Evolutionary conservation across 1,140 invertebrate genomes (phyloP), one percentile per base, ranked within the genome.

Genomic region (Dendrolimus punctatus): DNA sequence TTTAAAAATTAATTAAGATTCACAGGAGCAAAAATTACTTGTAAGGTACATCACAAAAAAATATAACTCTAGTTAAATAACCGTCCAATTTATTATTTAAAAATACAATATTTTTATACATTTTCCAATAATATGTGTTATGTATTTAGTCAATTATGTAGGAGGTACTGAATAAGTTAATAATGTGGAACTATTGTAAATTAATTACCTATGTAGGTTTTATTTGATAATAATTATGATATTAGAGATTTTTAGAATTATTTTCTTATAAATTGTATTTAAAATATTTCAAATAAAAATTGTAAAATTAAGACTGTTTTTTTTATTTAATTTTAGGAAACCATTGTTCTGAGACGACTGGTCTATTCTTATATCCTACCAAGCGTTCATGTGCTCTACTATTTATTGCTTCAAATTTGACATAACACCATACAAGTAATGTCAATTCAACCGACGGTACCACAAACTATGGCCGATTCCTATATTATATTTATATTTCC

Each of bases 251-350:
- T 71, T 66, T 69, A 68, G 65, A 68, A 55, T 81, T 80, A 76
- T 76, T 76, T 73, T 67, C 62, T 73, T 58, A 69, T 64, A 55
- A 73, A 78, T 76, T 81, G 74, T 85, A 82, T 82, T 82, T 82
- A 82, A 80, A 81, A 73, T 45, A 67, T 76, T 71, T 62, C 53
- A 64, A 80, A 79, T 78, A 81, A 79, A 77, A 67, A 66, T 70
- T 72, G 53, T 58, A 68, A 72, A 73, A 48, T 8, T 5, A 49
- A 75, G 71, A 71, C 69, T 43, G 10, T 37, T n/a, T 41, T 36
- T 43, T 66, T 67, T 58, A 62, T 57, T 51, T 48, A 43, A 49
- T 51, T 23, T 8, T 45, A 54, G 23, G 8, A 9, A 45, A 45
- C n/a, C n/a, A 9, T 45, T 23, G 23, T 23, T 23, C 23, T 23